Evolutionary conservation across 2,113 vertebrate genomes (phyloP).

Genomic region (Bubo bubo): DNA sequence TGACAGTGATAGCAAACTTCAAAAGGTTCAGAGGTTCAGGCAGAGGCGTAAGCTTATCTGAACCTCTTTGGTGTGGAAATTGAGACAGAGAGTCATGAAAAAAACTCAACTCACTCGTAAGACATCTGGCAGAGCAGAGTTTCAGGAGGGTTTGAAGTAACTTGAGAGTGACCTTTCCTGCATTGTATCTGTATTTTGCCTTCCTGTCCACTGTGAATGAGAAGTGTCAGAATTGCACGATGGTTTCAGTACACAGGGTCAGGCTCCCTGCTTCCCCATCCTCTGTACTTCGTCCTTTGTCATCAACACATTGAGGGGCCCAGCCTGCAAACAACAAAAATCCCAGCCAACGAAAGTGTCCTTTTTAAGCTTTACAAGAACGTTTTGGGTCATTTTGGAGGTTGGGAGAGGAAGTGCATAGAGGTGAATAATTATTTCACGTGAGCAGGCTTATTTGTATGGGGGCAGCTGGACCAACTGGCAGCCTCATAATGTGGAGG

Average conservation of each 20-base stretch:
- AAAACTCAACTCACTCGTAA: neutral
- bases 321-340: neutral
- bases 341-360: neutral
- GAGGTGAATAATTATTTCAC: neutral
- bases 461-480: neutral
- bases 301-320: neutral
- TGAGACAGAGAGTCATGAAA: neutral
- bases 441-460: neutral
- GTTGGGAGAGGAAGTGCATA: neutral
- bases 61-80: slow-evolving; percentile 45
- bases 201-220: neutral
- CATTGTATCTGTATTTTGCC: neutral
- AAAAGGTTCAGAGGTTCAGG: slow-evolving; percentile 32
- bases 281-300: neutral
- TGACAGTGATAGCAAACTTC: neutral
- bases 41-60: neutral
- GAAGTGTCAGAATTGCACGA: neutral
- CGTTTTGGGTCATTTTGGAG: neutral
- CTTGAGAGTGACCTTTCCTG: neutral
- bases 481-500: neutral
- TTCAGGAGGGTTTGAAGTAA: slow-evolving; percentile 31
- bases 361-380: neutral
- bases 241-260: neutral
- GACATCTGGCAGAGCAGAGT: slow-evolving; percentile 23
- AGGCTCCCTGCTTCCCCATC: neutral